Percentiles rank a stretch among this genome's conserved stretches.
Evolutionary conservation across 2,888 invertebrate genomes (phyloP).

Genomic region (Cantharis nigra): DNA sequence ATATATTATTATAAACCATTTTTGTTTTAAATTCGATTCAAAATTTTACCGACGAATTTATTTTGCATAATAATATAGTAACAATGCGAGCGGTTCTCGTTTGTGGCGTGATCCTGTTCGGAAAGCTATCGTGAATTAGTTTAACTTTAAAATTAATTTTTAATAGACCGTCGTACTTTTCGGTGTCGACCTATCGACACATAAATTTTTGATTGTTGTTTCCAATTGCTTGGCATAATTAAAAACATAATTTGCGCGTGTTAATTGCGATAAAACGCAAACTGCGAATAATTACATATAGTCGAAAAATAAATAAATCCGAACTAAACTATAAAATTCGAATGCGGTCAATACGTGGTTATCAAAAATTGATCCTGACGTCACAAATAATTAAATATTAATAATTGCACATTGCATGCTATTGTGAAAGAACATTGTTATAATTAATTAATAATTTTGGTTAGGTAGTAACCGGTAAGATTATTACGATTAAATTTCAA

Average conservation of each 20-base stretch:
- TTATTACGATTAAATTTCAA: background rate
- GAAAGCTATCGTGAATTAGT: background rate
- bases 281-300: background rate
- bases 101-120: background rate
- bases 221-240: background rate
- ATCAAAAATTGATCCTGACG: background rate
- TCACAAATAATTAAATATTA: background rate
- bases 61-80: background rate
- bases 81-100: background rate
- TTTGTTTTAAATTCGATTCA: background rate
- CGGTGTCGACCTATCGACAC: background rate
- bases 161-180: background rate
- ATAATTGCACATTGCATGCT: background rate
- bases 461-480: background rate
- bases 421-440: background rate
- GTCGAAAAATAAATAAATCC: background rate
- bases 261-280: background rate
- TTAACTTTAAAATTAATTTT: background rate
- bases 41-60: background rate
- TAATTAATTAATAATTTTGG: background rate
- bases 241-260: no score
- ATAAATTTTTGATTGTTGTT: background rate
- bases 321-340: background rate
- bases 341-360: background rate
- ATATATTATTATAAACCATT: background rate